Base-by-base conservation (phyloP, 2,113 vertebrate genomes). In the Myiagra hebetior region DNA sequence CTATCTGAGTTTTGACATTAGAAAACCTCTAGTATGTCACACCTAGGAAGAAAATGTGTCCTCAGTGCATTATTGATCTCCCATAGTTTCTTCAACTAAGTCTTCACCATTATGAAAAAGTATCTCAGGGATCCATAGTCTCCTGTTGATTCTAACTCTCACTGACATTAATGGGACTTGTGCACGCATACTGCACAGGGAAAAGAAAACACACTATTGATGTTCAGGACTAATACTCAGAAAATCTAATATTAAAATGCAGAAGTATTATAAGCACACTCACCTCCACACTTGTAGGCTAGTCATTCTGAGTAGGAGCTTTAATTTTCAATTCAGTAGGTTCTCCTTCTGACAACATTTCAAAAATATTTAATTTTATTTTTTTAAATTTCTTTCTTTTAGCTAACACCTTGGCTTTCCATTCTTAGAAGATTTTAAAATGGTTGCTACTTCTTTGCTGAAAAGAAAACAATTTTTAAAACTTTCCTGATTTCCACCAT, bases 71-170 rank as follows among this genome's bases (percentile, higher is more conserved):
- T 88, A 93, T 91, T 92, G 93, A 96, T 96, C 85, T 85, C 33
- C 52, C 46, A 84, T 19, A 78, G 69, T 68, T 91, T 93, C 81
- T 93, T 89, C 68, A 80, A 60, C 44, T 50, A 63, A 87, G 65
- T 83, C 53, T 89, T 39, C 77, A 55, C 26, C 31, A 15, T 89
- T 70, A 70, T 84, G 49, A 74, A 93, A 95, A 95, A 95, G 62
- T 78, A 88, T 69, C 79, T 75, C 72, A 49, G 53, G 76, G 88
- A 85, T 97, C 87, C 86, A 28, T 79, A 62, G 65, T 50, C 62
- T 85, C 31, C 67, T 91, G 47, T 95, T 85, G 91, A 91, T 77
- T 50, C 41, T 84, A 95, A 96, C 93, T 88, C 49, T 85, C 22
- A 27, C 41, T 90, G 89, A 95, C 78, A 90, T 86, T 92, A 92